Evolutionary conservation across 2,797 vertebrate species (phyloP), one percentile per base, ranked within the genome.

Genomic region (Xenentodon cancila): DNA sequence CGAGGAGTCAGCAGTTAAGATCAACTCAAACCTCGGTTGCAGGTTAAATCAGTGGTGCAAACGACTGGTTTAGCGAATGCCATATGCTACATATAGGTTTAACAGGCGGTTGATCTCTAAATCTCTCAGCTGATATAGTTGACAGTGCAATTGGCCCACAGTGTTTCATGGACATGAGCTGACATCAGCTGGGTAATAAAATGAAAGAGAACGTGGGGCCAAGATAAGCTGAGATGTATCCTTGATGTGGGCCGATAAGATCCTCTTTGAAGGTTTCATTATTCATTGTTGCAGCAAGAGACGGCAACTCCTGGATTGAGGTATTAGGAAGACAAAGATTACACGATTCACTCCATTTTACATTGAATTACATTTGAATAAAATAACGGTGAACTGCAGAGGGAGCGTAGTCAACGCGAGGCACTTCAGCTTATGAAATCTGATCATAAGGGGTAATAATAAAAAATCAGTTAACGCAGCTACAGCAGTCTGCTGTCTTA

Each of bases 261-360:
- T 71, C 65, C 25, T 62, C 21, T 63, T 64, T 66, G 3, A 59
- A 51, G 64, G 78, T 67, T 79, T 82, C 59, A 71, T 47, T 78
- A 75, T 81, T 22, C 75, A 77, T 71, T 42, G 30, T 19, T 49
- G 16, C 57, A 55, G 27, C 51, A 18, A n/a, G 22, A 62, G 47
- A 57, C 46, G 44, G 65, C 25, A 52, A 30, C 61, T 78, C 50
- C 50, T 54, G 60, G 50, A 51, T 48, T 58, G 50, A 74, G 67
- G 54, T 72, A 53, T 60, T 78, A 65, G 50, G 50, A 79, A 54
- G 17, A 34, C 30, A 30, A 30, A 30, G 30, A 30, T 30, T 30
- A 8, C 21, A 19, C 53, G 21, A 53, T 72, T 25, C 30, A 4
- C 27, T 25, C 19, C 4, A 2, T 43, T 50, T 48, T 15, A 1